Evolutionary conservation across 2,797 vertebrate species (phyloP), one percentile per base, ranked within the genome.

Genomic region (Sphaeramia orbicularis): DNA sequence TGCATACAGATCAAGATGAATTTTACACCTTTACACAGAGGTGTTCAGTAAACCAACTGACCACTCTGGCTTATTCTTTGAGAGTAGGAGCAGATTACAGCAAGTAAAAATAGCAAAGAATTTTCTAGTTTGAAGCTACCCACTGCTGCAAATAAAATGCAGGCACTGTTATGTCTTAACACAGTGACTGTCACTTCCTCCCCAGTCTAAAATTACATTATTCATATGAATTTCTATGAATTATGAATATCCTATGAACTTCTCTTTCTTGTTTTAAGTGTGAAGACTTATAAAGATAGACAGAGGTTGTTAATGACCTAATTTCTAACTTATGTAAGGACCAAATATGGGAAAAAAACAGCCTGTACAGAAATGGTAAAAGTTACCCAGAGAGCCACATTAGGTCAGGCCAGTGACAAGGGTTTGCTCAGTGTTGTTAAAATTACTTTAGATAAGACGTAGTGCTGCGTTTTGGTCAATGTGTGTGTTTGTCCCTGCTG

Each of bases 21-120:
- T 36, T 14, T 6, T 65, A 47, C 75, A 48, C 51, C 63, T 71
- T 71, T 30, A 69, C 18, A 30, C 41, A 21, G 15, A 57, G 57
- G 21, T 27, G 14, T 59, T 72, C 36, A 72, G 41, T 75, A 78
- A 76, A 76, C 36, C 51, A 47, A 32, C 15, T 30, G 43, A 37
- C 32, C 24, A 12, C 38, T 42, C 38, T 12, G 13, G 53, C 38
- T 30, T 69, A 9, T 14, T 9, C 50, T 51, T 13, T 53, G 43
- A 60, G 0, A 43, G 49, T 37, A 36, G 19, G 43, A 45, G 55
- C n/a, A 56, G 6, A 47, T 14, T 8, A 10, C 18, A 15, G 12
- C 19, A 51, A 47, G 40, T n/a, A 3, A 51, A 35, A 13, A 16
- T 12, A 60, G 42, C 2, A 12, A 3, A 40, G 10, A 30, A 51